Evolutionary conservation across 2,113 vertebrate species (phyloP).

Genomic region (Acrocephalus kingi): DNA sequence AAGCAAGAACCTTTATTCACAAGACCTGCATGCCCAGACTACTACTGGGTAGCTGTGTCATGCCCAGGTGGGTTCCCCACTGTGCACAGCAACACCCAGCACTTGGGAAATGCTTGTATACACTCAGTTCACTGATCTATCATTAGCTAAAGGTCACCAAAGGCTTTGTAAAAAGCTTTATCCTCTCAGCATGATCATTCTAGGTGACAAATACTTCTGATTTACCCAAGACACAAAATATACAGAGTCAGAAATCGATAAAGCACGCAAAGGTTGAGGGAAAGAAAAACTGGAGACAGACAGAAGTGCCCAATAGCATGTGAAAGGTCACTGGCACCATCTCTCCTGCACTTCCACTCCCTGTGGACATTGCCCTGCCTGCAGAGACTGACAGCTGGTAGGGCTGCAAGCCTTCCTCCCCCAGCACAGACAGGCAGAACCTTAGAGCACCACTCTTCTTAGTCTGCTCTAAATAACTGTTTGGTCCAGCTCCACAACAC

Average conservation of each 20-base stretch:
- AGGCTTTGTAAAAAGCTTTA: conserved; percentile 34
- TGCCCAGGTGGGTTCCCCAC: background rate
- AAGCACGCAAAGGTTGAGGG: background rate
- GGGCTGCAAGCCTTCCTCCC: background rate
- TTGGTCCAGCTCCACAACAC: background rate
- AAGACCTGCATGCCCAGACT: background rate
- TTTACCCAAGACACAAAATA: conserved; percentile 16
- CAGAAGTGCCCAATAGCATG: background rate
- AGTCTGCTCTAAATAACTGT: background rate
- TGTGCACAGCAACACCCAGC: background rate
- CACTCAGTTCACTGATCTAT: conserved; percentile 15
- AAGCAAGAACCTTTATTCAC: background rate
- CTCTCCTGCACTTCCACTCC: background rate
- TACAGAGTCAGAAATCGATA: conserved; percentile 15
- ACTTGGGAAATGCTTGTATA: background rate
- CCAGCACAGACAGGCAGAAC: background rate
- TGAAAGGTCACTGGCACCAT: background rate
- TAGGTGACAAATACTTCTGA: conserved; percentile 21
- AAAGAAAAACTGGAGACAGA: background rate
- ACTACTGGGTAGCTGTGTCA: background rate
- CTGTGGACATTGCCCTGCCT: rapidly evolving
- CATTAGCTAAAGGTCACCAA: conserved; percentile 51
- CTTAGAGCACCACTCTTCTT: background rate
- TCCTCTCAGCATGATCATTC: conserved; percentile 19
- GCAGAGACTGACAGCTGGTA: background rate